A percentile compares a stretch with the other conserved stretches of the same genome.
Conservation (phyloP, 2,113 vertebrate genomes). For the Phrynocephalus versicolor region DNA sequence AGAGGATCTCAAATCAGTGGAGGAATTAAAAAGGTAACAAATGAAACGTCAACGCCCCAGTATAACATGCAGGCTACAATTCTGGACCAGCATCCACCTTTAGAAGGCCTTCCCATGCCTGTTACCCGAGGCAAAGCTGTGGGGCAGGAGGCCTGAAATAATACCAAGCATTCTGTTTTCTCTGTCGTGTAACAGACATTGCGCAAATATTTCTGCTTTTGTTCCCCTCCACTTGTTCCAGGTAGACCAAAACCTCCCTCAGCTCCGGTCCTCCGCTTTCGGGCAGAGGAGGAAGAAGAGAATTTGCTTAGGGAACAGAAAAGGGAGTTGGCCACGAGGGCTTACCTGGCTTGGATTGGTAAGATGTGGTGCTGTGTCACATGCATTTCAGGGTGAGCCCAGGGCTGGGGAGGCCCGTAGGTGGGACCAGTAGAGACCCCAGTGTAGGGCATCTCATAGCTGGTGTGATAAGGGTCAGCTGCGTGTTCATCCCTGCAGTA, state of each 20-base stretch:
- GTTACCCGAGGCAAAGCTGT: no score
- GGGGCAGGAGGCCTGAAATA: no score
- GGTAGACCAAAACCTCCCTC: background rate
- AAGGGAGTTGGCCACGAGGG: accelerated
- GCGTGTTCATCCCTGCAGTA: slow-evolving; percentile 87
- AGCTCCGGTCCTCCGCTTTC: background rate
- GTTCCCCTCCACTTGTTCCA: background rate
- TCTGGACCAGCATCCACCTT: no score
- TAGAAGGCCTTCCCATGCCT: no score
- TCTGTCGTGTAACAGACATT: no score
- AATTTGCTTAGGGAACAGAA: no score
- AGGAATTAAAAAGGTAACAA: no score
- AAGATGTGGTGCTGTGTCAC: slow-evolving; percentile 88
- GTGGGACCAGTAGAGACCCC: slow-evolving; percentile 88
- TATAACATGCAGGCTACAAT: no score
- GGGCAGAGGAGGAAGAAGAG: accelerated
- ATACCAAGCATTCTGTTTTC: no score
- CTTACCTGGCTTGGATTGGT: slow-evolving; percentile 91
- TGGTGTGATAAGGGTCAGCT: slow-evolving; percentile 88
- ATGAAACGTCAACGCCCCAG: no score
- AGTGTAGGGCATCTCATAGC: slow-evolving; percentile 87
- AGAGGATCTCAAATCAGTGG: no score
- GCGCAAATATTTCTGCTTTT: background rate
- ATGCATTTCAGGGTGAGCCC: slow-evolving; percentile 90
- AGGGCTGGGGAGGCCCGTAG: slow-evolving; percentile 90